Evolutionary conservation across 2,888 invertebrate species (phyloP), one percentile per base, ranked within the genome.

Genomic region (Catocala fraxini): DNA sequence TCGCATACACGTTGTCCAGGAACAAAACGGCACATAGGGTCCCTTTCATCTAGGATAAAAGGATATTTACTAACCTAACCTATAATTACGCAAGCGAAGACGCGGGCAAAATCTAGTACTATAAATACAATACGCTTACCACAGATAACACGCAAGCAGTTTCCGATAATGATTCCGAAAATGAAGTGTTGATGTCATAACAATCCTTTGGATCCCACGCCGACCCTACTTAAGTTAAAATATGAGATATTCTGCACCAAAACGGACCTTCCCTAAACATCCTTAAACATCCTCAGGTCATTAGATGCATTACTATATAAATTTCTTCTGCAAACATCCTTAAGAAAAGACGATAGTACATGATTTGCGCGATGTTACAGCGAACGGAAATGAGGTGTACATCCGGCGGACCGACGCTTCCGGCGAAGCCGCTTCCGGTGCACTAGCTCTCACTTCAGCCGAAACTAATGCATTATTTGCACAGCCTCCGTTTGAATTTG

Each of bases 311-410:
- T 34, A 46, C 33, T 34, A 48, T n/a, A 45, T 34, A 57, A 41
- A 47, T 25, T 46, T 39, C 25, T 33, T 52, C 41, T 34, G 46
- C 46, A 47, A 59, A 48, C 48, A 59, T 47, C 41, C 52, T 52
- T 15, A 54, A 60, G 62, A 63, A 34, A 25, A 25, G 25, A 4
- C 25, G 25, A 25, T 45, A 56, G 46, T 59, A 13, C 54, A 64
- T 63, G 56, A 65, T 62, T 64, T 58, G 70, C 68, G 67, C 68
- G 56, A 57, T 69, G 70, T 59, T 66, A 70, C 66, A 75, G 55
- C 56, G 51, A 78, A 80, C 73, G 89, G 89, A 89, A 88, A 89
- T 86, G 85, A 87, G 86, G 86, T 87, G 83, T 77, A 82, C 81
- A 80, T 87, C 87, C 86, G 87, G 80, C 82, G 77, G 80, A 80